Base-by-base conservation (phyloP, 2,113 vertebrate genomes). In the Sinosuthora webbiana region DNA sequence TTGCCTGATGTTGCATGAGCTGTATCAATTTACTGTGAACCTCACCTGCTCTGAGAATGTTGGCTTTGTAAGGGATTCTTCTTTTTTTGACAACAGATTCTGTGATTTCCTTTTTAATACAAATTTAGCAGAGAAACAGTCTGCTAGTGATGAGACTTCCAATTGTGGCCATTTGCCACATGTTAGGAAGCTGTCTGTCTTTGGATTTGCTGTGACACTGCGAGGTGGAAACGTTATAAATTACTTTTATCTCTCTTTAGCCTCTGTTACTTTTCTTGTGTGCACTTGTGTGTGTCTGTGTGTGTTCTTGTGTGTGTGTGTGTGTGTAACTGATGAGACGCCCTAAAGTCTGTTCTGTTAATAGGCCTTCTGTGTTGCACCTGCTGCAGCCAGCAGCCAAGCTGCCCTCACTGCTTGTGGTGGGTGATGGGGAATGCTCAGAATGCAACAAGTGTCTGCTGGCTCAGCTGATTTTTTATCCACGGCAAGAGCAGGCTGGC, bases 371-470 rank as follows among this genome's bases (percentile, higher is more conserved):
- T 90, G 83, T 53, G 44, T 2, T 37, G 82, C 79, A 93, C 27
- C 79, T 77, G 84, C 84, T 78, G 79, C 82, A 74, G 86, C 44
- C 95, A 65, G 85, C 70, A 90, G 82, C 75, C 27, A 14, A 85
- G 85, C 82, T 92, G 85, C 71, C 85, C 83, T 93, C 63, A 28
- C 59, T 0, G 2, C 71, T 57, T 31, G 2, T 88, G 71, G 87
- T 93, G 93, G 92, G 75, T 94, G 75, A 85, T 81, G 73, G 87
- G 91, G 93, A 95, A 95, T 83, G 82, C 65, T 89, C 79, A 93
- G 90, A 90, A 95, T 93, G 91, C 92, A 92, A 90, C 85, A 90
- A 95, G 87, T 87, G 81, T 84, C 67, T 0, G 11, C 87, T 90
- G 88, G 50, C 90, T 94, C 79, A 77, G 82, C 92, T 41, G 75